These are phyloP conservation scores for Drosophila auraria DNA, from an alignment of 1,140 invertebrate species.

Conservation along the genomic window DNA sequence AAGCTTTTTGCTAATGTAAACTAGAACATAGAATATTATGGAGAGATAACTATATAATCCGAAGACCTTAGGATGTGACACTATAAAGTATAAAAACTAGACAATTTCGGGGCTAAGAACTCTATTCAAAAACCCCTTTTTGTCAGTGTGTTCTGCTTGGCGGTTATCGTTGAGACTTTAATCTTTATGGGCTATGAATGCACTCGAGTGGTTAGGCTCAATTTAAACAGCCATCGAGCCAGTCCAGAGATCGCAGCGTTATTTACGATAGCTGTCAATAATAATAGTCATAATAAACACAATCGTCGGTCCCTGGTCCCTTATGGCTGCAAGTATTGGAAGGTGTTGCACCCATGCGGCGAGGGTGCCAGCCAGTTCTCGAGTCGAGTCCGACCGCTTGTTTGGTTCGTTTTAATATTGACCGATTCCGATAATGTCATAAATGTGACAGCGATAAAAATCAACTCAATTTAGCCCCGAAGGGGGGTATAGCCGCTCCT, in stretches of 20 bases:
- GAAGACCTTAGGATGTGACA: background rate
- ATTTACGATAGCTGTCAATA: constrained; percentile 74
- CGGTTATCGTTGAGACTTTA: constrained; percentile 70
- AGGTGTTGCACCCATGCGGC: constrained; percentile 62
- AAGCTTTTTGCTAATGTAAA: too few species aligned
- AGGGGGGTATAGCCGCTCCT: background rate
- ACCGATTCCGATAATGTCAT: constrained; percentile 76
- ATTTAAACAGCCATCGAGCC: constrained; percentile 62
- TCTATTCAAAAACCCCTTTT: background rate
- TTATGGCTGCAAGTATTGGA: constrained; percentile 39
- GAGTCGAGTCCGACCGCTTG: too few species aligned
- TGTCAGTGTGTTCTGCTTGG: constrained; percentile 7
- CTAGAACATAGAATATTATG: too few species aligned
- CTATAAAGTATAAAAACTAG: background rate
- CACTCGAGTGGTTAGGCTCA: constrained; percentile 76
- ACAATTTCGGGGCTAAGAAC: background rate
- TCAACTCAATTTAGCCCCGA: constrained; percentile 59
- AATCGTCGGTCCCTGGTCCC: constrained; percentile 42
- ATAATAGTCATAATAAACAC: constrained; percentile 77
- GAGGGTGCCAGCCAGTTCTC: constrained; percentile 22
- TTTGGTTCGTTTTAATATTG: constrained; percentile 68
- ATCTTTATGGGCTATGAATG: constrained; percentile 77
- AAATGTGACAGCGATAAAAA: constrained; percentile 84
- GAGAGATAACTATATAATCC: too few species aligned
- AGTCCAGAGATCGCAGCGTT: constrained; percentile 32